Percentiles rank a stretch among this genome's conserved stretches.
Evolutionary conservation across 1,140 invertebrate genomes (phyloP).

Genomic region (Drosophila mayri): DNA sequence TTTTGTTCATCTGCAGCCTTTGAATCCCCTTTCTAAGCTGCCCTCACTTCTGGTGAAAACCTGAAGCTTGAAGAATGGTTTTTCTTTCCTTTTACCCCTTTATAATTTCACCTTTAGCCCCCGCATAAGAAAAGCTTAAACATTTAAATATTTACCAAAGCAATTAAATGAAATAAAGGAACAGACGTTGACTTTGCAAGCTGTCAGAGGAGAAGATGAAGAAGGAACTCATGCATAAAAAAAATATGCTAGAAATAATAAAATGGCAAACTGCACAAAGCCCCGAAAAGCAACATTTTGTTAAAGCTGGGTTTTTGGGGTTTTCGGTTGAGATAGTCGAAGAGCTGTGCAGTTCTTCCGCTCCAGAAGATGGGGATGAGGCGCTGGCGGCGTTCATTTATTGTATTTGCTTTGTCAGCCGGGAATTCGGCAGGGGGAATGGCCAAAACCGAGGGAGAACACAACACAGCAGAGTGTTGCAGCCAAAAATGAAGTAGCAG

Average conservation of each 20-base stretch:
- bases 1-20: not conserved
- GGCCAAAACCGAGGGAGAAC: constrained; percentile 10
- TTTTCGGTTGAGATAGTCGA: constrained; percentile 5
- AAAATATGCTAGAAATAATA: constrained; percentile 56
- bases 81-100: not conserved
- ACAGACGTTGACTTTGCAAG: constrained; percentile 29
- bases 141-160: constrained; percentile 43
- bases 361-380: constrained; percentile 25
- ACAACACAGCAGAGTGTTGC: constrained; percentile 14
- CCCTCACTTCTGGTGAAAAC: not conserved
- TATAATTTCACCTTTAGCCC: constrained; percentile 4
- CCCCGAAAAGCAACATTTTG: constrained; percentile 38
- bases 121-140: not conserved
- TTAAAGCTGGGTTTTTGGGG: not conserved
- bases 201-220: constrained; percentile 9
- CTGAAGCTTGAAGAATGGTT: not conserved
- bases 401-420: constrained; percentile 53
- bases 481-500: constrained; percentile 36
- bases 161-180: constrained; percentile 38
- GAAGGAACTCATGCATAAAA: constrained; percentile 44
- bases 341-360: constrained; percentile 29
- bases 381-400: constrained; percentile 39
- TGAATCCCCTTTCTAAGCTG: not conserved
- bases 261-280: constrained; percentile 39
- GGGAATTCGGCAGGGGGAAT: constrained; percentile 4